Percentiles rank a stretch among this genome's conserved stretches.
Conservation (phyloP, 2,113 vertebrate species). For the Tapirus terrestris region DNA sequence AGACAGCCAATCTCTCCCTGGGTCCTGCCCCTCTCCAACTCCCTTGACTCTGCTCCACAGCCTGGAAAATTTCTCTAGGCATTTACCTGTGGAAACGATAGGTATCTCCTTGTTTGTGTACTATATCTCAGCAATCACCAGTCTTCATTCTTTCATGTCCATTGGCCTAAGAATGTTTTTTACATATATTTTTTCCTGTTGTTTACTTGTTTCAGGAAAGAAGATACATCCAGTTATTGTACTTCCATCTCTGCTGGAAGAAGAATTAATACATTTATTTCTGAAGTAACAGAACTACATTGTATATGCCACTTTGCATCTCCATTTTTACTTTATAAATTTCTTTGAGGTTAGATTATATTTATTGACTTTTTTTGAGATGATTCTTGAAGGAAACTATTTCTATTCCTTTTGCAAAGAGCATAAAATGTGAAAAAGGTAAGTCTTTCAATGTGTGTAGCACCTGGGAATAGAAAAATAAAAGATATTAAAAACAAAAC, state of each 20-base stretch:
- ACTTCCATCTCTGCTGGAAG: background rate
- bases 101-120: background rate
- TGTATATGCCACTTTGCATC: background rate
- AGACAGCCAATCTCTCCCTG: background rate
- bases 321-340: background rate
- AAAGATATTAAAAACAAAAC: conserved; percentile 44
- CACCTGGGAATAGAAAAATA: background rate
- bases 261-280: background rate
- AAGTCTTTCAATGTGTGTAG: background rate
- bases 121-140: background rate
- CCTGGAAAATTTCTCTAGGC: background rate
- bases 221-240: background rate
- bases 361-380: background rate
- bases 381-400: background rate
- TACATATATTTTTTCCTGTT: background rate
- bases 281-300: background rate
- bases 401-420: background rate
- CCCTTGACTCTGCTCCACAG: background rate
- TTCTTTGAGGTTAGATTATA: background rate
- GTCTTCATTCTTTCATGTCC: background rate
- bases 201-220: background rate
- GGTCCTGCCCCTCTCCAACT: background rate
- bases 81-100: background rate
- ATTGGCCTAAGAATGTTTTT: background rate
- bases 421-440: background rate